Evolutionary conservation across 2,113 vertebrate species (phyloP), one percentile per base, ranked within the genome.

Genomic region (Pipa parva): DNA sequence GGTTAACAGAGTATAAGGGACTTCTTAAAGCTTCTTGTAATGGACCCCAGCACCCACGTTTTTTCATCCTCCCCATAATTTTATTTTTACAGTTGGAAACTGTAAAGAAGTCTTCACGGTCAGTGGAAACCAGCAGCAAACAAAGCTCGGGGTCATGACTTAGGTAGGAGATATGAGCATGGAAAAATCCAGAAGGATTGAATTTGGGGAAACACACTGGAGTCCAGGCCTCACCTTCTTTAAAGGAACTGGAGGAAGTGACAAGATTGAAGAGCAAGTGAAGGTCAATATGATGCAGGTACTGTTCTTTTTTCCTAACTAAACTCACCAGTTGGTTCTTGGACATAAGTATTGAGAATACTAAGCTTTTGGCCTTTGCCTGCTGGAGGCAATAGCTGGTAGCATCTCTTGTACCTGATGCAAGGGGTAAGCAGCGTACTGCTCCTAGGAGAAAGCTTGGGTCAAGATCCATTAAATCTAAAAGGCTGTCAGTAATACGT

Each of bases 181-280:
- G 95, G 83, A 98, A 97, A 79, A 98, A 98, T 49, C 95, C 94
- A 0, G 91, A 91, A 0, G 92, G 86, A 61, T 97, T 98, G 81
- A 97, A 97, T 78, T 98, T 98, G 54, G 96, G 97, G 73, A 99
- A 86, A 78, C 97, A 99, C 82, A 99, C 91, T 0, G 96, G 96
- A 1, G 95, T 97, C 97, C 97, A 99, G 22, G 92, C 96, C 80
- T 99, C 97, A 0, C 96, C 97, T 73, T 97, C 94, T 1, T 95
- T 87, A 75, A 99, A 98, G 17, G 94, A 95, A 0, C 92, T 95
- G 18, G 95, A 98, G 15, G 94, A 97, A 21, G 92, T 91, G 1
- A 98, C 95, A 12, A 99, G 91, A 83, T 98, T 99, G 76, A 96
- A 92, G 72, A 99, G 92, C 72, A 99, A 80, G 76, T 99, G 96